phyloP scores from a whole-genome alignment of 2,888 invertebrate species.

The Drosophila anceps region DNA sequence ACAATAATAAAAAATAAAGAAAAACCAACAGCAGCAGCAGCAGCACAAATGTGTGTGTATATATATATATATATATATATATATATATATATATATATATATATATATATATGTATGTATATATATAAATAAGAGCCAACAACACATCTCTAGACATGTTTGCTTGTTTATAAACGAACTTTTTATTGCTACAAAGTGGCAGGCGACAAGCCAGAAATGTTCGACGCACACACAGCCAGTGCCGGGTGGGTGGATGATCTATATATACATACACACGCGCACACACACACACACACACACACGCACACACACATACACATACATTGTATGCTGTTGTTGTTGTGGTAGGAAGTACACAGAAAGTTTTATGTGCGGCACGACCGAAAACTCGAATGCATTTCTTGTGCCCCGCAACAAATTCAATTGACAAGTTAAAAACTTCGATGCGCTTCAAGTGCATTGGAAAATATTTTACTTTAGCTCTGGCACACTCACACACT shows the following conservation, averaged over 20 bases:
- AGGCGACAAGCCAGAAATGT: constrained; percentile 66
- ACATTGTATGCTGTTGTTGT: background rate
- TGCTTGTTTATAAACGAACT: constrained; percentile 77
- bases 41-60: background rate
- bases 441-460: constrained; percentile 25
- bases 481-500: background rate
- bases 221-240: constrained; percentile 22
- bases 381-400: constrained; percentile 52
- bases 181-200: constrained; percentile 77
- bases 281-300: background rate
- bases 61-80: constrained; percentile 23
- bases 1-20: constrained; percentile 32
- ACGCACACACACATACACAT: background rate
- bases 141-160: constrained; percentile 60
- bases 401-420: constrained; percentile 27
- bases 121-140: constrained; percentile 39
- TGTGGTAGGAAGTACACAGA: constrained; percentile 28
- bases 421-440: constrained; percentile 52
- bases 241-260: constrained; percentile 9
- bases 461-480: constrained; percentile 6
- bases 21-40: constrained; percentile 2
- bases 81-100: constrained; percentile 24
- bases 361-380: constrained; percentile 45
- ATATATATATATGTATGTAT: constrained; percentile 9
- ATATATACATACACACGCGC: background rate